Base-by-base conservation (phyloP, 2,888 invertebrate genomes). In the Drosophila lutescens region DNA sequence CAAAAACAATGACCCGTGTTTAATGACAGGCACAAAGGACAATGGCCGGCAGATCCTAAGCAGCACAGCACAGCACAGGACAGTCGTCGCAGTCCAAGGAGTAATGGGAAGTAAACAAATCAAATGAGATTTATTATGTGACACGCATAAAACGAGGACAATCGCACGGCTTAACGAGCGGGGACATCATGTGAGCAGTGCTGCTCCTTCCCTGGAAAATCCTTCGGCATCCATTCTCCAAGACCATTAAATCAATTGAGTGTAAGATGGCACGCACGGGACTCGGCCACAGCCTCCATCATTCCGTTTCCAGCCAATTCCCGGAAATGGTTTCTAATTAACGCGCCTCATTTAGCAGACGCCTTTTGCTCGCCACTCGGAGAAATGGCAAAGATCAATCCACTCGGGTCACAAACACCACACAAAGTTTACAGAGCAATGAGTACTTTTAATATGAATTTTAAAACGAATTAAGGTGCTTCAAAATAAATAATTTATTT, bases 81-180 rank as follows among this genome's bases (percentile, higher is more conserved):
- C 12, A 12, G 34, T 12, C 12, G 12, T 12, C 34, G 13, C 13
- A 10, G 17, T 3, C 65, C 40, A 65, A 26, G 54, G 65, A 41
- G 67, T 66, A 84, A 78, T 79, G 84, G 77, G 79, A 84, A 82
- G 85, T 79, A 87, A 85, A 85, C 85, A 85, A 87, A 86, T 85
- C 85, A 85, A 85, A 88, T 81, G 87, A 86, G 85, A 85, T 85
- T 85, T 85, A 85, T 85, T 85, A 86, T 87, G 86, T 87, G 85
- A 87, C 85, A 85, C 76, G 85, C 86, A 86, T 84, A 86, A 86
- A 83, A 86, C 71, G 69, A 67, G 85, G 75, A 77, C 82, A 80
- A 72, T 59, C 58, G 68, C 57, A 57, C 26, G 75, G 47, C 56
- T 58, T 55, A 57, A 56, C 55, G 26, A 53, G 60, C 20, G 44